phyloP scores from a whole-genome alignment of 1,140 invertebrate genomes.

The Cherax destructor region DNA sequence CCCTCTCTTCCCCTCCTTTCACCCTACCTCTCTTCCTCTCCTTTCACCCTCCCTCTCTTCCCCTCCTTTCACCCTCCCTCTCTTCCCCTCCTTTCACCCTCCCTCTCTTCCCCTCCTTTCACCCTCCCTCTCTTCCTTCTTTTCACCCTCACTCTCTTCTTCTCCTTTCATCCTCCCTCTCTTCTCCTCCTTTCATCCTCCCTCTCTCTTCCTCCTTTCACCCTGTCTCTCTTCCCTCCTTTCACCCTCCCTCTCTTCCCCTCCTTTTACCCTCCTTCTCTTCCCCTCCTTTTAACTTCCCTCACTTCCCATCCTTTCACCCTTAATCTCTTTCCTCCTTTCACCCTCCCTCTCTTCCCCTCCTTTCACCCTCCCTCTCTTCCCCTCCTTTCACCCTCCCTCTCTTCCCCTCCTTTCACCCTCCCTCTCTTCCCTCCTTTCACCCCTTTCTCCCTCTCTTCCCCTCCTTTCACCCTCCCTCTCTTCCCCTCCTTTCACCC shows the following conservation, averaged over 20 bases:
- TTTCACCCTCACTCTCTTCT: not conserved
- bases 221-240: not conserved
- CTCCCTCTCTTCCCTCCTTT: no score
- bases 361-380: not conserved
- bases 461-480: not conserved
- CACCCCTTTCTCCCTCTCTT: not conserved
- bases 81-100: not conserved
- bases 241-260: not conserved
- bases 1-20: no score
- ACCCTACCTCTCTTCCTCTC: not conserved
- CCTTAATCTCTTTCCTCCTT: not conserved
- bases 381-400: not conserved
- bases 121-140: not conserved
- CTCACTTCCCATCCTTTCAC: not conserved
- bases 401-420: no score
- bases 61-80: not conserved
- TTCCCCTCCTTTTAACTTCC: not conserved
- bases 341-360: not conserved
- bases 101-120: not conserved
- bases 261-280: not conserved
- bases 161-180: not conserved
- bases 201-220: not conserved
- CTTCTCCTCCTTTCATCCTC: not conserved
- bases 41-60: not conserved
- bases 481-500: not conserved